A percentile compares a stretch with the other conserved stretches of the same genome.
Conservation (phyloP, 2,113 vertebrate species). For the Hemiprocne comata region DNA sequence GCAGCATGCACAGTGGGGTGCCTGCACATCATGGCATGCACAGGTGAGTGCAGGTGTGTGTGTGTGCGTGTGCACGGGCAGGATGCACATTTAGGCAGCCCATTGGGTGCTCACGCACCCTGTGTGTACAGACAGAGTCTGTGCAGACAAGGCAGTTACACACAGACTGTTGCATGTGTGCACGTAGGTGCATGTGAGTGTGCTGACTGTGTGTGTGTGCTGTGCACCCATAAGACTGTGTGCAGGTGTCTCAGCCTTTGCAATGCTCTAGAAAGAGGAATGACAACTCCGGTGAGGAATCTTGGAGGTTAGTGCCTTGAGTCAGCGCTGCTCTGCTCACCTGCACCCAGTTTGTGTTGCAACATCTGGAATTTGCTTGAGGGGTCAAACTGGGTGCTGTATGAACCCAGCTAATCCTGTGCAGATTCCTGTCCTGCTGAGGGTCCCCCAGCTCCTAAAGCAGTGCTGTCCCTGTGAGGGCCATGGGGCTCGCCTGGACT, state of each 20-base stretch:
- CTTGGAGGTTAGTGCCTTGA: neutral
- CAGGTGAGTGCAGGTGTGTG: neutral
- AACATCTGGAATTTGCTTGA: neutral
- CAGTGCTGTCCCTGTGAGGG: neutral
- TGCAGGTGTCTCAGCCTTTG: neutral
- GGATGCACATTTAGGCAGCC: rapidly evolving
- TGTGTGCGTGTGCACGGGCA: neutral
- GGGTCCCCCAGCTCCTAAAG: neutral
- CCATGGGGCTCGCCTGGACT: neutral
- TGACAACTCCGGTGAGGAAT: neutral
- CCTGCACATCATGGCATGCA: rapidly evolving
- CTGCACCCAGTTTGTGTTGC: neutral
- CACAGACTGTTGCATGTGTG: neutral
- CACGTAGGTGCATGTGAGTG: neutral
- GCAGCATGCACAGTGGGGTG: rapidly evolving
- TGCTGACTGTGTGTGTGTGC: neutral
- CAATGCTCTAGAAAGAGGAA: neutral
- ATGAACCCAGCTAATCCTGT: neutral
- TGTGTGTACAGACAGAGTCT: neutral
- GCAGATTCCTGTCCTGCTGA: neutral
- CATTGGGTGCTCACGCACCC: neutral
- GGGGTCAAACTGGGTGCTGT: neutral
- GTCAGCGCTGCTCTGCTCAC: neutral
- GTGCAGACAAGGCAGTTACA: neutral
- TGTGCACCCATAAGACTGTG: neutral